phyloP scores from a whole-genome alignment of 2,113 vertebrate species.

The Malurus cyaneus region DNA sequence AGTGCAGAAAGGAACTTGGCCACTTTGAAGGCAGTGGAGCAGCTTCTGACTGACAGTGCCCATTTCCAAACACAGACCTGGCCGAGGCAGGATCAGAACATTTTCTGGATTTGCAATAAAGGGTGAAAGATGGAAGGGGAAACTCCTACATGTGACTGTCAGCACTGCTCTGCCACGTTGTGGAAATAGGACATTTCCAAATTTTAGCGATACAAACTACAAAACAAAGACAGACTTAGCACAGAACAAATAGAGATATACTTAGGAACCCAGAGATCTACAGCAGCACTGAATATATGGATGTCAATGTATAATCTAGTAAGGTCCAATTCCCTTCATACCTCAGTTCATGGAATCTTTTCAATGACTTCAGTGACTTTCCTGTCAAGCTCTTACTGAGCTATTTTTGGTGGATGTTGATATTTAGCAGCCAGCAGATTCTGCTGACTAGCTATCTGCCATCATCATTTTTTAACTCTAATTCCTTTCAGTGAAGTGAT shows the following conservation, averaged over 20 bases:
- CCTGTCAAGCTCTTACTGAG: neutral
- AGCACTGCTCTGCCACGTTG: neutral
- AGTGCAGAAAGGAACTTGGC: neutral
- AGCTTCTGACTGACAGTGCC: neutral
- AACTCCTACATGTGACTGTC: neutral
- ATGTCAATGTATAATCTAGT: neutral
- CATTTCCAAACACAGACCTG: neutral
- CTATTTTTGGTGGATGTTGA: conserved; percentile 59
- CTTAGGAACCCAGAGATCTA: neutral
- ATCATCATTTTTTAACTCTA: conserved; percentile 41
- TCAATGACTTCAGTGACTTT: conserved; percentile 54
- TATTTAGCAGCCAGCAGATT: conserved; percentile 45
- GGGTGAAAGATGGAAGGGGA: neutral
- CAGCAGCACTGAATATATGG: neutral
- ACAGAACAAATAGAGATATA: neutral
- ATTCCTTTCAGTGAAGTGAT: neutral
- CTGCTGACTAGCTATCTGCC: conserved; percentile 37
- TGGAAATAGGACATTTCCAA: neutral
- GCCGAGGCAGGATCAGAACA: neutral
- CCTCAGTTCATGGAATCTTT: conserved; percentile 33
- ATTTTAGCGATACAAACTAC: neutral
- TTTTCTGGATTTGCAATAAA: neutral
- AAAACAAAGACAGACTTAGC: neutral
- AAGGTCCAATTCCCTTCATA: neutral
- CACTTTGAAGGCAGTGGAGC: neutral